phyloP scores from a whole-genome alignment of 2,797 vertebrate species.

The Margarornis squamiger region DNA sequence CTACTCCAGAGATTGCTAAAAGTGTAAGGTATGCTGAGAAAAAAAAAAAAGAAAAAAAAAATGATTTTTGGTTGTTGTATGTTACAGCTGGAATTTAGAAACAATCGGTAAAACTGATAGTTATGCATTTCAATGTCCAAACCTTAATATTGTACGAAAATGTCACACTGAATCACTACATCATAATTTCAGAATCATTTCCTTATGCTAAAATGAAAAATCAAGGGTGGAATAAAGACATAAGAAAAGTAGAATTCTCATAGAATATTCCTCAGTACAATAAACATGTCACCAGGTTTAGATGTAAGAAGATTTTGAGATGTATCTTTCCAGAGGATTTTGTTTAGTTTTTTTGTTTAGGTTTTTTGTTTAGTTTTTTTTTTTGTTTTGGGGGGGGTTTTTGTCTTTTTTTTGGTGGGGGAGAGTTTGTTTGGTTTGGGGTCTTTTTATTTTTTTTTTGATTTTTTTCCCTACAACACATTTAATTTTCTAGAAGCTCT shows the following conservation, averaged over 20 bases:
- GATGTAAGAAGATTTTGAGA: neutral
- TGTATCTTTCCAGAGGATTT: neutral
- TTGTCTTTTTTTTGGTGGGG: too few species aligned
- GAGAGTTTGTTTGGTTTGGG: too few species aligned
- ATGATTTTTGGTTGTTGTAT: neutral
- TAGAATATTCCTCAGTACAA: neutral
- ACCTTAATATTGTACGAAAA: neutral
- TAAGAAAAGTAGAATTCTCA: neutral
- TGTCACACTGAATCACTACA: neutral
- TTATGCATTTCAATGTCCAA: neutral
- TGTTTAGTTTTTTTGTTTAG: too few species aligned
- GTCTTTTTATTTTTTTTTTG: too few species aligned
- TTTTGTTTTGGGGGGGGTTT: too few species aligned
- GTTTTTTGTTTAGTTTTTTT: too few species aligned
- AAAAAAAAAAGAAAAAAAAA: too few species aligned
- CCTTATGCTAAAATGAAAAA: neutral
- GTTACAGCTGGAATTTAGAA: neutral
- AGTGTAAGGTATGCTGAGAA: neutral
- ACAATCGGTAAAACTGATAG: neutral
- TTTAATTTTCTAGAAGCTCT: neutral
- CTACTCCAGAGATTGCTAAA: neutral
- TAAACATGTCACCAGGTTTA: neutral
- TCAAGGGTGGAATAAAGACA: neutral
- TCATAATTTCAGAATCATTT: neutral
- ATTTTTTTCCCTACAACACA: neutral